Percentiles rank a stretch among this genome's conserved stretches.
Conservation (phyloP, 2,888 invertebrate genomes). For the Himalopsyche kuldschensis region DNA sequence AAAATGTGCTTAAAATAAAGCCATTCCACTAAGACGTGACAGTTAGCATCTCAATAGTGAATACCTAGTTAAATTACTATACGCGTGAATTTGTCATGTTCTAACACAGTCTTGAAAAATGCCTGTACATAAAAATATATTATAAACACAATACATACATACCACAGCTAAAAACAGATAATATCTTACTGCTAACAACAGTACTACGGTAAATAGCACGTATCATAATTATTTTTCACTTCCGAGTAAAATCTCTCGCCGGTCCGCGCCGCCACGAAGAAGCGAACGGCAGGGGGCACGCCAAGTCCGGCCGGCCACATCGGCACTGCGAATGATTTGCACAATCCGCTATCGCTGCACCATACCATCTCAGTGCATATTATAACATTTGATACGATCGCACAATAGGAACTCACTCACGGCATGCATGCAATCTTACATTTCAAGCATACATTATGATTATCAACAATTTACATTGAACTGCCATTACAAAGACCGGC, state of each 20-base stretch:
- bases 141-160: neutral
- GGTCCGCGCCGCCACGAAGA: neutral
- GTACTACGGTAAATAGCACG: neutral
- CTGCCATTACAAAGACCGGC: no score
- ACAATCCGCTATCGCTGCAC: neutral
- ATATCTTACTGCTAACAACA: neutral
- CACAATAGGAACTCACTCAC: neutral
- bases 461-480: no score
- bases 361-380: neutral
- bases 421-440: neutral
- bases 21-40: no score
- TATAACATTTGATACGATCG: neutral
- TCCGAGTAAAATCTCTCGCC: neutral
- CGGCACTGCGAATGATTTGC: neutral
- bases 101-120: neutral
- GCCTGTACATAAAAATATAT: neutral
- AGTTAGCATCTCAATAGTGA: no score
- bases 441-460: no score
- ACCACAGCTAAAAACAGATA: neutral
- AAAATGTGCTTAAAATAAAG: no score
- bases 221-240: neutral
- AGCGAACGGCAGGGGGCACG: neutral
- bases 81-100: no score
- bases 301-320: neutral
- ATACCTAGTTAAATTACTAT: no score